phyloP scores from a whole-genome alignment of 2,888 invertebrate species.

The Gnatocerus cornutus region DNA sequence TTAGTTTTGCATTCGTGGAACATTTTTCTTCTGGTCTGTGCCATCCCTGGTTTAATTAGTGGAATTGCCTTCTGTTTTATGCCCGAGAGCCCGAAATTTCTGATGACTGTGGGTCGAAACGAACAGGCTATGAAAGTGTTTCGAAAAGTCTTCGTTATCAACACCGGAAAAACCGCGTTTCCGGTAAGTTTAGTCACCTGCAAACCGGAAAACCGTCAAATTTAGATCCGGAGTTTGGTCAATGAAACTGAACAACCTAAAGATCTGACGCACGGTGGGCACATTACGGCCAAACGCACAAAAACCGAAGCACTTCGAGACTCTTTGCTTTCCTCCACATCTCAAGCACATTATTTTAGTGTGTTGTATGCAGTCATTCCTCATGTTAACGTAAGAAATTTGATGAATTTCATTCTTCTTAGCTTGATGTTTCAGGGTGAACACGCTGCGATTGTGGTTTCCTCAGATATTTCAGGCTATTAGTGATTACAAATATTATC shows the following conservation, averaged over 20 bases:
- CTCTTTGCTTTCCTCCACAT: slow-evolving; percentile 78
- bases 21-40: slow-evolving; percentile 74
- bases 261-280: slow-evolving; percentile 63
- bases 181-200: slow-evolving; percentile 74
- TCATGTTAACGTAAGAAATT: slow-evolving; percentile 76
- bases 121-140: slow-evolving; percentile 79
- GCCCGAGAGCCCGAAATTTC: slow-evolving; percentile 86
- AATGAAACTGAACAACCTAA: slow-evolving; percentile 55
- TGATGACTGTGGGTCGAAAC: slow-evolving; percentile 79
- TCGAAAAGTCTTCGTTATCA: slow-evolving; percentile 76
- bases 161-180: slow-evolving; percentile 78
- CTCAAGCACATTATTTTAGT: slow-evolving; percentile 75
- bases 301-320: slow-evolving; percentile 72
- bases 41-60: slow-evolving; percentile 79
- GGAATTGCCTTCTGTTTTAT: slow-evolving; percentile 75
- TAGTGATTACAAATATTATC: slow-evolving; percentile 61
- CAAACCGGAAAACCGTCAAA: slow-evolving; percentile 41
- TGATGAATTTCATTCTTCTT: neutral
- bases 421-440: slow-evolving; percentile 69
- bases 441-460: slow-evolving; percentile 89
- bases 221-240: slow-evolving; percentile 63
- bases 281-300: slow-evolving; percentile 57
- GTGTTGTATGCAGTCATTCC: slow-evolving; percentile 77
- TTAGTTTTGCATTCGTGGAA: slow-evolving; percentile 77
- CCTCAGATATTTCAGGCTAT: slow-evolving; percentile 88